Base-by-base conservation (phyloP, 2,888 invertebrate genomes). In the Incurvaria masculella region DNA sequence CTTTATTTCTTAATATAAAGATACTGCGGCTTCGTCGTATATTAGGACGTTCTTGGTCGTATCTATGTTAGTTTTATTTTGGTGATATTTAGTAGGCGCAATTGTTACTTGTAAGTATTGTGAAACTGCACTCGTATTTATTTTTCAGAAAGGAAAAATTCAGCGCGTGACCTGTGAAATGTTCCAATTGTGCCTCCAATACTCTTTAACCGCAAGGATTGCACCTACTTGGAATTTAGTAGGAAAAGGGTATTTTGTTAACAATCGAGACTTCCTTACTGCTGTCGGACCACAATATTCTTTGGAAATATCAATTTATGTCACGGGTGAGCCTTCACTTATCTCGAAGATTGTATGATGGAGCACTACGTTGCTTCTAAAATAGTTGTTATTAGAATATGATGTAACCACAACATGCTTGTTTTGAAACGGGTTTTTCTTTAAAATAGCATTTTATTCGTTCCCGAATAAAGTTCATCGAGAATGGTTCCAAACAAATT, bases 141-240 rank as follows among this genome's bases (percentile, higher is more conserved):
- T n/a, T 55, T 60, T 60, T 48, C 46, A 76, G 76, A 64, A 68
- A 20, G 72, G 71, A 14, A 56, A 48, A 21, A 68, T 75, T 48
- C 59, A 56, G 46, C 51, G 54, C 16, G 60, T 63, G 2, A 63
- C 66, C 2, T 49, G 61, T 11, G 72, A 74, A 49, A 60, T 66
- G 27, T 72, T 63, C 52, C 57, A 65, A 55, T 63, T 63, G 59
- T 75, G 75, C 60, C 75, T 75, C 51, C 59, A 59, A 49, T 78
- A 76, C 53, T 72, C 78, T 20, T 59, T 76, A 61, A 65, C 63
- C 1, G 78, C 78, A 40, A 71, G 66, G 60, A 54, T 76, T 2
- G 74, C 76, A 21, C 78, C 78, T 2, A 42, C 52, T 5, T 78
- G 76, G 74, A 75, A 73, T 56, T 59, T 58, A 1, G 48, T 78